Conservation (phyloP, 2,797 vertebrate genomes). For the Anguilla megastoma region DNA sequence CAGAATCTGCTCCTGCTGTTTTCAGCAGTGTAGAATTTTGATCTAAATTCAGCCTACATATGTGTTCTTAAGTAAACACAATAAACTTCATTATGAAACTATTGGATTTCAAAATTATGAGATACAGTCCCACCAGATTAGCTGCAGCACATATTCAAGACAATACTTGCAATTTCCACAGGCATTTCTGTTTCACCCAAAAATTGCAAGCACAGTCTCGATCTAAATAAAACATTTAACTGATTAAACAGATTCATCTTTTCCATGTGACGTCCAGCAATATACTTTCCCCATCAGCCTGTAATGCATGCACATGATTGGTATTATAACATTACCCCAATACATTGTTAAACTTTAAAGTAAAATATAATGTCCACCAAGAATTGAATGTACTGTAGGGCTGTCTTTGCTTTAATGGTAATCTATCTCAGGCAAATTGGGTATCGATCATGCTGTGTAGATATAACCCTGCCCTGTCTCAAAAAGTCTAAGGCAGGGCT, state of each 20-base stretch:
- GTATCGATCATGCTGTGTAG: slow-evolving; percentile 5
- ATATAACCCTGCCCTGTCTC: too few species aligned
- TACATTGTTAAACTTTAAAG: background rate
- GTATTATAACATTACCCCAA: background rate
- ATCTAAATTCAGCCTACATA: background rate
- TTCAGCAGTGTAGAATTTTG: background rate
- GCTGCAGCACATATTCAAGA: background rate
- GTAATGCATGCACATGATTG: background rate
- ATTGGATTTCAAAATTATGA: background rate
- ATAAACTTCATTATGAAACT: background rate
- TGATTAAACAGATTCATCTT: slow-evolving; percentile 9
- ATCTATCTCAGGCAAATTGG: slow-evolving; percentile 30
- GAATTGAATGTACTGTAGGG: background rate
- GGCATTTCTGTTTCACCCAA: background rate
- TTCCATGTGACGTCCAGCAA: background rate
- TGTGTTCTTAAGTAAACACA: background rate
- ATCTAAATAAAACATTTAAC: slow-evolving; percentile 18
- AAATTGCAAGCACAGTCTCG: background rate
- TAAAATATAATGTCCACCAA: slow-evolving; percentile 9
- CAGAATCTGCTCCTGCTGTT: background rate
- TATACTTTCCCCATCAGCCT: background rate
- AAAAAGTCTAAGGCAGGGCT: background rate
- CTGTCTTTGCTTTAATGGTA: slow-evolving; percentile 6
- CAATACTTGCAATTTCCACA: background rate
- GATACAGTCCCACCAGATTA: background rate